Conservation (phyloP, 2,113 vertebrate genomes). For the Toxotes chatareus region DNA sequence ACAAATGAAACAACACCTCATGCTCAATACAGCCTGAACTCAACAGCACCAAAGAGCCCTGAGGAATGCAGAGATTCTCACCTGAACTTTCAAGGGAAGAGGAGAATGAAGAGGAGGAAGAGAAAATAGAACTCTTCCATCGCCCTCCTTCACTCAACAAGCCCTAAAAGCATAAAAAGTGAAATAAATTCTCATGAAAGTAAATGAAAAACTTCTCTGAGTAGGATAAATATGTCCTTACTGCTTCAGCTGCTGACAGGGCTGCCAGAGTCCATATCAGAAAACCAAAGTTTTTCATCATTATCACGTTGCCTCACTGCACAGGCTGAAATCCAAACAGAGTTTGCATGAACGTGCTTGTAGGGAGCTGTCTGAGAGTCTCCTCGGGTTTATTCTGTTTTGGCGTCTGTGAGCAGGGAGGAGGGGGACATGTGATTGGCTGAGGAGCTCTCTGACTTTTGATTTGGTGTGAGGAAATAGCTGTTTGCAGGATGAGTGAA, state of each 20-base stretch:
- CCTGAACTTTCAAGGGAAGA: constrained; percentile 45
- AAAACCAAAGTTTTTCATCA: not conserved
- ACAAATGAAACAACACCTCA: not conserved
- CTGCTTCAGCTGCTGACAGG: constrained; percentile 19
- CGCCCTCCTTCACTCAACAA: not conserved
- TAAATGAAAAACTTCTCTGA: not conserved
- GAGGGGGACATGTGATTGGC: constrained; percentile 51
- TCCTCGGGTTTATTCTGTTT: constrained; percentile 40
- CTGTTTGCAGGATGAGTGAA: not conserved
- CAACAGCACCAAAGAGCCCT: too few relatives aligned
- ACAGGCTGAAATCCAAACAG: not conserved
- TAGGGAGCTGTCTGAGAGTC: not conserved
- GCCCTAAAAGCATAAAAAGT: constrained; percentile 38
- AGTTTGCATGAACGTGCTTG: constrained; percentile 29
- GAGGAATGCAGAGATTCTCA: constrained; percentile 18
- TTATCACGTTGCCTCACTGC: not conserved
- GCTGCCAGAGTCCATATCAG: constrained; percentile 24
- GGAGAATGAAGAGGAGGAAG: not conserved
- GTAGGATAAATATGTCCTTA: constrained; percentile 13
- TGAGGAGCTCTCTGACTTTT: constrained; percentile 6
- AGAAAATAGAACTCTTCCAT: rapidly evolving
- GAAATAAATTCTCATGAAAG: not conserved
- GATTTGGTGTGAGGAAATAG: constrained; percentile 38
- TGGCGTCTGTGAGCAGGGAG: constrained; percentile 20
- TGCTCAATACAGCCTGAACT: not conserved